These are phyloP conservation scores for Leptoclinus maculatus DNA, from an alignment of 2,797 vertebrate genomes.

Conservation along the genomic window DNA sequence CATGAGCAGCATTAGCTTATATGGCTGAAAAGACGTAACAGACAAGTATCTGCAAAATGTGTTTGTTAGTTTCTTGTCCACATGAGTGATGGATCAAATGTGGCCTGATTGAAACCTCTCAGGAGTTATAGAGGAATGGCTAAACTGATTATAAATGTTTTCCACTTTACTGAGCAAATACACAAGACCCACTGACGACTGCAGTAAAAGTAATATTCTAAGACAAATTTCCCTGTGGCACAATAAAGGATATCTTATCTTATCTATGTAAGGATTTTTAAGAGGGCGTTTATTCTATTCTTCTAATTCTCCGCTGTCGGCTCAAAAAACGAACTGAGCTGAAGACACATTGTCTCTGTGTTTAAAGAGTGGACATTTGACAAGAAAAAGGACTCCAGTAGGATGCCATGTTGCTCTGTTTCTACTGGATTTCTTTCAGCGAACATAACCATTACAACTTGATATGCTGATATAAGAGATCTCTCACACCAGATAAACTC, in stretches of 20 bases:
- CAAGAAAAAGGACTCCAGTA: not conserved
- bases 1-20: constrained; percentile 2
- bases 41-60: not conserved
- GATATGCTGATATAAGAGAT: not conserved
- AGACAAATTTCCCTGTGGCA: too few relatives aligned
- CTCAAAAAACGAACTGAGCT: not conserved
- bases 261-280: not conserved
- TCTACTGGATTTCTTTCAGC: not conserved
- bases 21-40: not conserved
- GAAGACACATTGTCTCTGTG: not conserved
- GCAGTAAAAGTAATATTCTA: not conserved
- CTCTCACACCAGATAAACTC: not conserved
- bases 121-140: not conserved
- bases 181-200: not conserved
- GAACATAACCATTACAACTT: not conserved
- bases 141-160: not conserved
- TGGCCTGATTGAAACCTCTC: not conserved
- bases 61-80: constrained; percentile 11
- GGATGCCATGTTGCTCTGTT: not conserved
- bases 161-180: not conserved
- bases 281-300: not conserved
- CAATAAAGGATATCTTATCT: too few relatives aligned
- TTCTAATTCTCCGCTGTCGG: not conserved
- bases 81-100: not conserved
- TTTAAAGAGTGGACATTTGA: not conserved